Conservation (phyloP, 2,113 vertebrate species). For the Xiphias gladius region DNA sequence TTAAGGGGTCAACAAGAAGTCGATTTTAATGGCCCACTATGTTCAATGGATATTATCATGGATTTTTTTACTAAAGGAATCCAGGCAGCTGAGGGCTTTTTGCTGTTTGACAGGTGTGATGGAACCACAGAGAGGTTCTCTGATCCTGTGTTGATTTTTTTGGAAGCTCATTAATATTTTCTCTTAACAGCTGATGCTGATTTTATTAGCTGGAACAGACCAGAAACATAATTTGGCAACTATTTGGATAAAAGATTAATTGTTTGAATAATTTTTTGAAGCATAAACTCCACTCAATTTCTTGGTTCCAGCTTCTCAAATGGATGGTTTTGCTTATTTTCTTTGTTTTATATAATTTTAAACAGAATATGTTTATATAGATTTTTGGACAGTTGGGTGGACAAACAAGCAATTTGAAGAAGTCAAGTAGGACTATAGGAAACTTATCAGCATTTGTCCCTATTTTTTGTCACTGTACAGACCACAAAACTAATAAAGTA, state of each 20-base stretch:
- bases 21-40: neutral
- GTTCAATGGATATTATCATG: neutral
- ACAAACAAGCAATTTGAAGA: neutral
- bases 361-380: neutral
- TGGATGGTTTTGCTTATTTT: neutral
- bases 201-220: neutral
- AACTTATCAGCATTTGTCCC: neutral
- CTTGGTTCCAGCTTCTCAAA: neutral
- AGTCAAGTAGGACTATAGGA: neutral
- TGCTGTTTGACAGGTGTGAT: neutral
- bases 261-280: neutral
- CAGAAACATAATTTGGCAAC: neutral
- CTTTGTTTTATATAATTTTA: neutral
- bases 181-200: neutral
- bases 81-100: neutral
- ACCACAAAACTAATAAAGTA: neutral
- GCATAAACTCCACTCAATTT: neutral
- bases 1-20: neutral
- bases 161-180: neutral
- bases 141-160: neutral
- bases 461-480: neutral
- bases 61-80: neutral
- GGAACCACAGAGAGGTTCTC: neutral
- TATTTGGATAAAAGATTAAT: neutral
- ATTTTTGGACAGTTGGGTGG: too few relatives aligned